Conservation (phyloP, 2,888 invertebrate species). For the Apodemia mormo region DNA sequence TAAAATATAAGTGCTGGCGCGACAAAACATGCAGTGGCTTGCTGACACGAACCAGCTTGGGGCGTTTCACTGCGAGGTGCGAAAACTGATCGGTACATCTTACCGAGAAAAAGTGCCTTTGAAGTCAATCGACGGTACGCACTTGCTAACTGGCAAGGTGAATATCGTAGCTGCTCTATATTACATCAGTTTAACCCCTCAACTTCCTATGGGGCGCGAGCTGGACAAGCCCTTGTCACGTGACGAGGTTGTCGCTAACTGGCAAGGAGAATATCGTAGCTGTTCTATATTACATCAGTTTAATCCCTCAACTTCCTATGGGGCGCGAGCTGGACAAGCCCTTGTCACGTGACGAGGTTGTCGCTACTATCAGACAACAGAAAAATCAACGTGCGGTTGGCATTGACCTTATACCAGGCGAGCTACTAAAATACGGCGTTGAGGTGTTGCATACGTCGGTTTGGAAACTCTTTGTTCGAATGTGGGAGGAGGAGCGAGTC, state of each 20-base stretch:
- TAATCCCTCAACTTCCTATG: slow-evolving; percentile 19
- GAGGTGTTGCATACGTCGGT: background rate
- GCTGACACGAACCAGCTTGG: background rate
- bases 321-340: slow-evolving; percentile 20
- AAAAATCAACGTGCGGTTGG: background rate
- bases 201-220: slow-evolving; percentile 4
- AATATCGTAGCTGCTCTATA: slow-evolving; percentile 26
- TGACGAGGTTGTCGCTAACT: background rate
- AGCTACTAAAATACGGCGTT: background rate
- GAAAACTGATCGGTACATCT: background rate
- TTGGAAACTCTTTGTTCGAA: background rate
- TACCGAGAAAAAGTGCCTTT: background rate
- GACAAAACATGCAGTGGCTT: background rate
- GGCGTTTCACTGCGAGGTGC: background rate
- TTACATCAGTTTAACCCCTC: slow-evolving; percentile 20
- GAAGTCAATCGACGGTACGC: slow-evolving; percentile 16
- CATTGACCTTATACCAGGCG: background rate
- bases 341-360: background rate
- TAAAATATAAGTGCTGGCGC: background rate
- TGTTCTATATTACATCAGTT: slow-evolving; percentile 24
- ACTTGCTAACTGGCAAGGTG: slow-evolving; percentile 20
- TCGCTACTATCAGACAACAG: background rate
- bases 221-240: slow-evolving; percentile 17
- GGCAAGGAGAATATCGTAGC: slow-evolving; percentile 25
- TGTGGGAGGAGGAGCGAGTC: background rate